These are phyloP conservation scores for Tachina fera DNA, from an alignment of 2,888 invertebrate genomes.

Conservation along the genomic window DNA sequence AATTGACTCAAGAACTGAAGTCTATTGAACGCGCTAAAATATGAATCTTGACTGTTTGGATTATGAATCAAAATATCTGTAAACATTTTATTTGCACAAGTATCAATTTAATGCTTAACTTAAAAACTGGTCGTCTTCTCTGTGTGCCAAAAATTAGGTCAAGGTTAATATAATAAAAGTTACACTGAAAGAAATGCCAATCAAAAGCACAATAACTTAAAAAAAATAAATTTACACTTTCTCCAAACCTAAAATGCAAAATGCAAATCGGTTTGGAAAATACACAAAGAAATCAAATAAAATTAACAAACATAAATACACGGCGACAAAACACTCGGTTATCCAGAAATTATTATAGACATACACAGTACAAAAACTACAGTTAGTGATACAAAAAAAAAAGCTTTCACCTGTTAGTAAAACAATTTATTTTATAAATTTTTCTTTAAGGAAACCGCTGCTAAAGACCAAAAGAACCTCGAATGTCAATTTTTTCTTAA, in stretches of 20 bases:
- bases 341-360: slow-evolving; percentile 33
- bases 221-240: slow-evolving; percentile 3
- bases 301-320: slow-evolving; percentile 34
- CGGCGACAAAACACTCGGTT: slow-evolving; percentile 48
- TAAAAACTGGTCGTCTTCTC: slow-evolving; percentile 18
- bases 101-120: neutral
- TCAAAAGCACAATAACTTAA: slow-evolving; percentile 23
- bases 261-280: slow-evolving; percentile 29
- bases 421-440: neutral
- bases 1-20: no score
- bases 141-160: neutral
- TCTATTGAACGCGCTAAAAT: no score
- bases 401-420: slow-evolving; percentile 25
- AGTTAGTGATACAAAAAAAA: slow-evolving; percentile 49
- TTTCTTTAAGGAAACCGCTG: slow-evolving; percentile 17
- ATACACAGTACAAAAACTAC: slow-evolving; percentile 59
- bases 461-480: slow-evolving; percentile 68
- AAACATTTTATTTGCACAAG: no score
- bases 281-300: slow-evolving; percentile 3
- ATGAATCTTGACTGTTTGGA: no score
- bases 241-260: slow-evolving; percentile 10
- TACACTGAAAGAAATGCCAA: slow-evolving; percentile 62
- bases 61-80: no score
- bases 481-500: slow-evolving; percentile 79
- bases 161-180: neutral